phyloP scores from a whole-genome alignment of 2,113 vertebrate species.

The Reinhardtius hippoglossoides region DNA sequence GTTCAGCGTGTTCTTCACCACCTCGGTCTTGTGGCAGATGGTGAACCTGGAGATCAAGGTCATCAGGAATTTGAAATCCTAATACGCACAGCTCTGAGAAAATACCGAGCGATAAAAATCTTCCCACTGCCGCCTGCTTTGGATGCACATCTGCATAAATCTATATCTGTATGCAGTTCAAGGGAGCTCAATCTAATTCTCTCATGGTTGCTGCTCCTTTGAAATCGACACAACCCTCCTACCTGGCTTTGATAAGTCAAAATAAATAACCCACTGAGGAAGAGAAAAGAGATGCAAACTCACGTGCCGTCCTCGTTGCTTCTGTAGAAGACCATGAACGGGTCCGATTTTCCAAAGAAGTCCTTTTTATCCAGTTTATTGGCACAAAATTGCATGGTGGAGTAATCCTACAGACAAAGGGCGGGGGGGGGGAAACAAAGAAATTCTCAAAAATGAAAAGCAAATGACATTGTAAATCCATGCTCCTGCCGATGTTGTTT shows the following conservation, averaged over 20 bases:
- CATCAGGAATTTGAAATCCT: constrained; percentile 31
- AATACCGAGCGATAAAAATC: background rate
- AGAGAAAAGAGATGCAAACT: constrained; percentile 66
- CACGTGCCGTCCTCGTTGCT: constrained; percentile 95
- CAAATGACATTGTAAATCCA: constrained; percentile 55
- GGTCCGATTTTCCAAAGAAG: constrained; percentile 94
- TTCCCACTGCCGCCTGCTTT: constrained; percentile 2
- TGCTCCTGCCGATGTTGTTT: constrained; percentile 51
- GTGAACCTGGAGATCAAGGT: constrained; percentile 77
- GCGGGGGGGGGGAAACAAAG: background rate
- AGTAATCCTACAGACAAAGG: constrained; percentile 83
- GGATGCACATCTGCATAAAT: background rate
- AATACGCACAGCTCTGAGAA: constrained; percentile 13
- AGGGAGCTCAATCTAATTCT: constrained; percentile 18
- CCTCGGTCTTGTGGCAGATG: constrained; percentile 85
- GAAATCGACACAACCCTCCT: constrained; percentile 11
- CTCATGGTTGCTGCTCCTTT: constrained; percentile 18
- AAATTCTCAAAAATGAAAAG: constrained; percentile 23
- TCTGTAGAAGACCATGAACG: constrained; percentile 93
- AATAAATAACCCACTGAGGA: constrained; percentile 9
- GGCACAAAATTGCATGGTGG: constrained; percentile 94
- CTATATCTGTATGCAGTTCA: constrained; percentile 21
- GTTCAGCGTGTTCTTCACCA: constrained; percentile 90
- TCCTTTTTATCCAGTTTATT: constrained; percentile 96
- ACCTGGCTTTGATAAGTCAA: constrained; percentile 11